Conservation (phyloP, 2,113 vertebrate species). For the Stegostoma tigrinum region DNA sequence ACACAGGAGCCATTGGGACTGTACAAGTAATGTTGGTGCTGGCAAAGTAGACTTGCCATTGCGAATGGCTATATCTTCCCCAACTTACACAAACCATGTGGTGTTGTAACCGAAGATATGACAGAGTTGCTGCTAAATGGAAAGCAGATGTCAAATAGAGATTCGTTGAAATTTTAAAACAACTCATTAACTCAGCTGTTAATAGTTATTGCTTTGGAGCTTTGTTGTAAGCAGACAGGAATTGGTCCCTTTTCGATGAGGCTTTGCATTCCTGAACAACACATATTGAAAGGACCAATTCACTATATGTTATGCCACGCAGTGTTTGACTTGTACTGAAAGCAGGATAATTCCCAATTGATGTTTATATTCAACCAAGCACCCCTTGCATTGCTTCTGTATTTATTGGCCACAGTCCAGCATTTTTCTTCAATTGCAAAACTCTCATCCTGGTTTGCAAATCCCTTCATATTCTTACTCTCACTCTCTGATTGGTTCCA, state of each 20-base stretch:
- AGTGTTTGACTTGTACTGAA: background rate
- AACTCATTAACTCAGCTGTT: background rate
- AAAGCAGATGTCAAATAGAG: conserved; percentile 1
- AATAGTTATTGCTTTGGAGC: background rate
- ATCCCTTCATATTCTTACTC: background rate
- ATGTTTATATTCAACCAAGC: background rate
- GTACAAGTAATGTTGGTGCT: background rate
- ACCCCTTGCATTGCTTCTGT: background rate
- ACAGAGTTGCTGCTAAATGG: background rate
- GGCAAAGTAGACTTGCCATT: background rate
- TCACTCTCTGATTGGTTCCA: background rate
- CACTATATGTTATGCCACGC: background rate
- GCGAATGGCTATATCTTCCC: background rate
- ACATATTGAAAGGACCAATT: background rate
- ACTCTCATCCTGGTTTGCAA: background rate
- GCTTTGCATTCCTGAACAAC: background rate
- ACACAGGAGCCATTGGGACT: background rate
- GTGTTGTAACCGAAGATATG: background rate
- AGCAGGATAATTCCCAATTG: too few species aligned
- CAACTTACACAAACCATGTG: too few species aligned
- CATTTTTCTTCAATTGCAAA: background rate
- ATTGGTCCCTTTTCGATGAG: background rate
- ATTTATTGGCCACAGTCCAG: background rate
- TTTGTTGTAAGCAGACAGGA: background rate
- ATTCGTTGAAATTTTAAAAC: background rate